Percentiles rank a stretch among this genome's conserved stretches.
phyloP scores from a whole-genome alignment of 2,888 invertebrate genomes.

The Cephonodes hylas region DNA sequence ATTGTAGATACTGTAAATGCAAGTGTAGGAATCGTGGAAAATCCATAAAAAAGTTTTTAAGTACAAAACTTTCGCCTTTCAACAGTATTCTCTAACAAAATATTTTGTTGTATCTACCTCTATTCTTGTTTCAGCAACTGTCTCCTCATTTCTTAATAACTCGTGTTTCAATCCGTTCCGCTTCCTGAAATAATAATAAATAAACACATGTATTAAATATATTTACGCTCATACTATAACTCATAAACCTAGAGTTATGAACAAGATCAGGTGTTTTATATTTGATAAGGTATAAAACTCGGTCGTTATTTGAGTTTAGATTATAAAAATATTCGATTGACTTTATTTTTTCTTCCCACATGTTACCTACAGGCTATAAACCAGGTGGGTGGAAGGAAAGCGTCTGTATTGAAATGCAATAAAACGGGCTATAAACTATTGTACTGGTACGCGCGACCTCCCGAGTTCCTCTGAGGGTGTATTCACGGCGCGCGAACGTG shows the following conservation, averaged over 20 bases:
- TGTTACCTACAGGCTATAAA: neutral
- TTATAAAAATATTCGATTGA: neutral
- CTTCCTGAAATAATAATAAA: conserved; percentile 63
- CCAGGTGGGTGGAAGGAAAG: conserved; percentile 16
- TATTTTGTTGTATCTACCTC: conserved; percentile 51
- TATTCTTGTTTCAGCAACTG: conserved; percentile 70
- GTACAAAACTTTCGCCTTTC: too few relatives aligned
- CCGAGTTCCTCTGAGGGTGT: conserved; percentile 29
- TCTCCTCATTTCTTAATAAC: conserved; percentile 68
- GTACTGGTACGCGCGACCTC: conserved; percentile 28
- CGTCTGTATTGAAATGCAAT: conserved; percentile 28
- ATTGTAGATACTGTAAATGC: too few relatives aligned
- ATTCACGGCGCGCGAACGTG: conserved; percentile 30
- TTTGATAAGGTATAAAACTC: neutral
- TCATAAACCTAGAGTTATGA: neutral
- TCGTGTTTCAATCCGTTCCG: conserved; percentile 73
- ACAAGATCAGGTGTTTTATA: neutral
- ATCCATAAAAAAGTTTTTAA: too few relatives aligned
- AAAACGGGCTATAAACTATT: conserved; percentile 31
- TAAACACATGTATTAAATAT: too few relatives aligned
- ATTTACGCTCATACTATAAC: neutral
- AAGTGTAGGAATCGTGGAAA: neutral
- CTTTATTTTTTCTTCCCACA: neutral
- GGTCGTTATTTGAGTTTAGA: neutral
- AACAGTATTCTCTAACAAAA: neutral